Percentiles rank a stretch among this genome's conserved stretches.
Conservation (phyloP, 2,113 vertebrate species). For the Paratilapia polleni region DNA sequence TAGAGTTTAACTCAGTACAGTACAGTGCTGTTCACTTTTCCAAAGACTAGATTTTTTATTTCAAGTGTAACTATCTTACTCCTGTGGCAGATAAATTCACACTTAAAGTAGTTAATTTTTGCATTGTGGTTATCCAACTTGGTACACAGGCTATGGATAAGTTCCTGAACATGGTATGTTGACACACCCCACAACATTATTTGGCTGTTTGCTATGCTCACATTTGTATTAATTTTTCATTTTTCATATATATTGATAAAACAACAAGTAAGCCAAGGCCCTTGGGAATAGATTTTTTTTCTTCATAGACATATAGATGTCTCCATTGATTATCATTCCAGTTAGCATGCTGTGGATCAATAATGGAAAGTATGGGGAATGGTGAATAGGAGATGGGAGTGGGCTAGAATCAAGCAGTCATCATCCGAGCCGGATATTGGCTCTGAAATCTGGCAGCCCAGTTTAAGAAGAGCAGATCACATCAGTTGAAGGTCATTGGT, state of each 20-base stretch:
- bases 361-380: conserved; percentile 54
- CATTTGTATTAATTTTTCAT: conserved; percentile 10
- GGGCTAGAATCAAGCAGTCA: conserved; percentile 17
- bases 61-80: neutral
- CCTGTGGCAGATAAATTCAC: neutral
- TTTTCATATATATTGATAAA: conserved; percentile 36
- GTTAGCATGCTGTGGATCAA: conserved; percentile 62
- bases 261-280: neutral
- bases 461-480: neutral
- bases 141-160: neutral
- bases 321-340: conserved; percentile 74
- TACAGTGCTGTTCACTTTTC: neutral
- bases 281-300: neutral
- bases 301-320: conserved; percentile 69
- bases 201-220: conserved; percentile 16
- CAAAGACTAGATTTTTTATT: neutral
- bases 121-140: neutral
- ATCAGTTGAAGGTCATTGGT: conserved; percentile 31
- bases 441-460: conserved; percentile 13
- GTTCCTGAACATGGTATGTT: neutral
- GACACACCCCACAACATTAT: neutral
- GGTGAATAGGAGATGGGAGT: neutral
- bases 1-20: neutral
- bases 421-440: conserved; percentile 7
- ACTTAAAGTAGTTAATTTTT: neutral